A percentile compares a stretch with the other conserved stretches of the same genome.
Evolutionary conservation across 1,140 invertebrate genomes (phyloP).

Genomic region (Lordiphosa clarofinis): DNA sequence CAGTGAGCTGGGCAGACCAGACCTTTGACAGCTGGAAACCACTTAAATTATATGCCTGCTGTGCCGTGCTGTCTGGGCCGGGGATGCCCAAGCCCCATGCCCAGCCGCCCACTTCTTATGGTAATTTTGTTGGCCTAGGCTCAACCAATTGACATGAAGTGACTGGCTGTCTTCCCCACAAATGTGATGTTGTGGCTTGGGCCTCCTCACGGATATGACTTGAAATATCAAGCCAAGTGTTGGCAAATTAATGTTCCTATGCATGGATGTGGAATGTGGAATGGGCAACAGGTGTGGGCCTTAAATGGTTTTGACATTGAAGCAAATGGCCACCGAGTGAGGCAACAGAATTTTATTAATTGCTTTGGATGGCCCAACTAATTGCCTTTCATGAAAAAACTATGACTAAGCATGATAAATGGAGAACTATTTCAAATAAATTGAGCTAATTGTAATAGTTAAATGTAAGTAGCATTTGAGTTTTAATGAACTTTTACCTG

Average conservation of each 20-base stretch:
- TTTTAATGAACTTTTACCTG: too few species aligned
- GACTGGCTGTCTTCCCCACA: constrained; percentile 22
- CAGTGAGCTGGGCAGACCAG: constrained; percentile 15
- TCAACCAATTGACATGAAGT: constrained; percentile 67
- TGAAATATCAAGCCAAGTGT: constrained; percentile 27
- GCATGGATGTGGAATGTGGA: not conserved
- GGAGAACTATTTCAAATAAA: constrained; percentile 1
- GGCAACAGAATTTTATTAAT: constrained; percentile 11
- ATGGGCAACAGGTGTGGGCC: constrained; percentile 31
- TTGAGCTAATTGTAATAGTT: too few species aligned
- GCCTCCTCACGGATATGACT: constrained; percentile 9
- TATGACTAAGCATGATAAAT: constrained; percentile 5
- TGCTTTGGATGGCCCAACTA: not conserved
- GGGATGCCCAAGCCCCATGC: constrained; percentile 5
- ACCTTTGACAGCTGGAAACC: constrained; percentile 76
- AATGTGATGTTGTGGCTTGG: constrained; percentile 26
- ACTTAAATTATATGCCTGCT: constrained; percentile 74
- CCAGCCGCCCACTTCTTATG: constrained; percentile 50
- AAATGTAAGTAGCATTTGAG: not conserved
- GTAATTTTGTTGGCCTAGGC: constrained; percentile 65
- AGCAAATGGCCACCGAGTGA: constrained; percentile 9
- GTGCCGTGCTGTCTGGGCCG: constrained; percentile 20
- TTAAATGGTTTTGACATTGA: constrained; percentile 19
- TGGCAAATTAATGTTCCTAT: constrained; percentile 39
- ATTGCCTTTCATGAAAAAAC: constrained; percentile 1